These are phyloP conservation scores for Myrmecobius fasciatus DNA, from an alignment of 2,113 vertebrate genomes.

Conservation along the genomic window DNA sequence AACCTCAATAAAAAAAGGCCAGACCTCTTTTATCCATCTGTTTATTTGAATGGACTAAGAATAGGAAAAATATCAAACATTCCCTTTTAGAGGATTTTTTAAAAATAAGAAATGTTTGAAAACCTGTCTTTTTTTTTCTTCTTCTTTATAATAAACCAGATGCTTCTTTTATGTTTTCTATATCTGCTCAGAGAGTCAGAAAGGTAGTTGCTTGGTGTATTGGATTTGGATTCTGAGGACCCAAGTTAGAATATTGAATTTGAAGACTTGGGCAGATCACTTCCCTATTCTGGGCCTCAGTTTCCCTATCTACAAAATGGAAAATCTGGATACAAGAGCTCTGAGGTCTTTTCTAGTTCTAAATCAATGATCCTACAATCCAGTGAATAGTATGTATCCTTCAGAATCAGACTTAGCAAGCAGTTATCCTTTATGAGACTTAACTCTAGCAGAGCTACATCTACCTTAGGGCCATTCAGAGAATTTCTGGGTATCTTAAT, in stretches of 20 bases:
- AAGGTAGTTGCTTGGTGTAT: background rate
- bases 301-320: background rate
- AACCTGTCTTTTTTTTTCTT: background rate
- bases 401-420: background rate
- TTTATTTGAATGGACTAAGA: background rate
- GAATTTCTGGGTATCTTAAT: background rate
- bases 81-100: background rate
- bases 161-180: background rate
- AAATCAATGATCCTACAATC: background rate
- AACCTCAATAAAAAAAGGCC: background rate
- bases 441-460: background rate
- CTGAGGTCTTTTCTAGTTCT: background rate
- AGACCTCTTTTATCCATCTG: background rate
- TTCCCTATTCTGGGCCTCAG: background rate
- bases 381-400: background rate
- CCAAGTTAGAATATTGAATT: background rate
- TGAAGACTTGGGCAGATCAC: background rate
- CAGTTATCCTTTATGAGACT: background rate
- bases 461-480: background rate
- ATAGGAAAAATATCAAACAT: background rate
- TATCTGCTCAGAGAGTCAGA: background rate
- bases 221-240: background rate
- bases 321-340: background rate
- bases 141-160: background rate
- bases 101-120: background rate